These are phyloP conservation scores for Micromussa lordhowensis DNA, from an alignment of 92 coral and sea anemone species.

Conservation along the genomic window DNA sequence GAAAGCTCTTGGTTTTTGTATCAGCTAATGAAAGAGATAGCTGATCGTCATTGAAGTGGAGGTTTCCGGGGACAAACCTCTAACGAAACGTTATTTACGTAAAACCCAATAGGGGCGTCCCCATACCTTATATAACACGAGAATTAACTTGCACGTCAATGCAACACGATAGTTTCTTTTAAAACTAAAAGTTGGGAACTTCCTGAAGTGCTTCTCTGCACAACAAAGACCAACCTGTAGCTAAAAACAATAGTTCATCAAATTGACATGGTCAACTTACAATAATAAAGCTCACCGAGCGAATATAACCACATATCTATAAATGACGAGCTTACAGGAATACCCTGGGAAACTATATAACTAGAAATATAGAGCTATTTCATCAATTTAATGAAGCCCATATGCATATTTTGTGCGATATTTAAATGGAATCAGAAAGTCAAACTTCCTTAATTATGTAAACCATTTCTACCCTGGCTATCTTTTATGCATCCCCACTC, in stretches of 20 bases:
- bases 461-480: background rate
- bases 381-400: background rate
- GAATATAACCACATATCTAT: background rate
- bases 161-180: background rate
- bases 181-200: background rate
- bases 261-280: background rate
- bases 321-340: background rate
- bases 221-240: background rate
- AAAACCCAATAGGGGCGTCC: background rate
- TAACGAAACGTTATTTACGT: too few relatives aligned
- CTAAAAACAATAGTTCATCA: background rate
- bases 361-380: background rate
- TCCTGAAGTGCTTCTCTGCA: too few relatives aligned
- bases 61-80: background rate
- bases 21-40: background rate
- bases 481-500: background rate
- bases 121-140: background rate
- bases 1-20: background rate
- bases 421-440: background rate
- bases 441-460: background rate
- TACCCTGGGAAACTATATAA: background rate
- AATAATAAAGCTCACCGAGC: background rate
- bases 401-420: background rate
- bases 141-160: background rate
- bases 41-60: background rate